Conservation (phyloP, 2,888 invertebrate species). For the Muschampia plurimacula region DNA sequence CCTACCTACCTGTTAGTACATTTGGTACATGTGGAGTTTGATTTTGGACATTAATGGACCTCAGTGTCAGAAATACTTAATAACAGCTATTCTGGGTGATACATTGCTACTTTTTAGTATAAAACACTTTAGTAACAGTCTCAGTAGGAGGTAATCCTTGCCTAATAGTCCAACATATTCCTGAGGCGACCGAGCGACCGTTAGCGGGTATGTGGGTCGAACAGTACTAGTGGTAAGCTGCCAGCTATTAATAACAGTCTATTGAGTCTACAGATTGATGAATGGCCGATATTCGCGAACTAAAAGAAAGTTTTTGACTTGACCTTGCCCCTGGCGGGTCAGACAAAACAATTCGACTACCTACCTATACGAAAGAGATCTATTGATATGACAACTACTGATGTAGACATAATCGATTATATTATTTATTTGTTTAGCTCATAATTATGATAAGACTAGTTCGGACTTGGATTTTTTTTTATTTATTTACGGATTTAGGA, state of each 20-base stretch:
- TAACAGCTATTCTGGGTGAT: too few relatives aligned
- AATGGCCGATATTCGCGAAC: conserved; percentile 20
- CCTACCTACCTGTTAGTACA: too few relatives aligned
- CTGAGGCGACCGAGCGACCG: conserved; percentile 51
- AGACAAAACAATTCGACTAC: conserved; percentile 3
- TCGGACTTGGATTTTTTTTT: too few relatives aligned
- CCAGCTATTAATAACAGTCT: conserved; percentile 30
- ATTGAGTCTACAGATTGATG: conserved; percentile 4
- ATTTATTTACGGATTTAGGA: too few relatives aligned
- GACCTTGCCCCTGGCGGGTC: conserved; percentile 21
- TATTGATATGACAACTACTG: not conserved
- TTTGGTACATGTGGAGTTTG: too few relatives aligned
- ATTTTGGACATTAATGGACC: too few relatives aligned
- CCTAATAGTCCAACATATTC: conserved; percentile 20
- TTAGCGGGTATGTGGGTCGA: conserved; percentile 79
- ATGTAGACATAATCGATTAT: too few relatives aligned
- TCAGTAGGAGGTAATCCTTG: conserved; percentile 19
- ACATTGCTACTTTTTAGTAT: too few relatives aligned
- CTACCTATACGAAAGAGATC: not conserved
- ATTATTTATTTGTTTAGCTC: too few relatives aligned
- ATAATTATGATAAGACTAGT: too few relatives aligned
- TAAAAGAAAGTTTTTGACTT: conserved; percentile 14
- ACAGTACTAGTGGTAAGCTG: conserved; percentile 8
- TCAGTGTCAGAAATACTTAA: too few relatives aligned
- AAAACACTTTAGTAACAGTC: not conserved